Base-by-base conservation (phyloP, 2,888 invertebrate genomes). In the Antheraea assamensis region DNA sequence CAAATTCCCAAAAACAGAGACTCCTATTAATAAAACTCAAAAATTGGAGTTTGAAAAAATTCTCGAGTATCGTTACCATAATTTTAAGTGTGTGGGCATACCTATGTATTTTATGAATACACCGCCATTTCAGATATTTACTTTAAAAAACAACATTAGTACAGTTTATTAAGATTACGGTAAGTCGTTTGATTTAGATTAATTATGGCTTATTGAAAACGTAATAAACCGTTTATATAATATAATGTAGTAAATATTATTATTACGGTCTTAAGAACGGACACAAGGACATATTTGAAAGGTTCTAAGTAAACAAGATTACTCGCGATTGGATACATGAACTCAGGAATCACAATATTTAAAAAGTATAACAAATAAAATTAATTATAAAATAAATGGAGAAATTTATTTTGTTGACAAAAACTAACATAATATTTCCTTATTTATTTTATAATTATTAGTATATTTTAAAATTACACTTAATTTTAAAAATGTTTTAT, bases 271-370 rank as follows among this genome's bases (percentile, higher is more conserved):
- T 49, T 8, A 64, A 68, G 17, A 68, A 72, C 21, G 68, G 24
- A 66, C 15, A 13, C 49, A 72, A 72, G 72, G 72, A 49, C 49
- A 49, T n/a, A 15, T 8, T 72, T 7, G 2, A 72, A 30, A 72
- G 49, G 31, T 21, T 52, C 17, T 71, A 49, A n/a, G 24, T 58
- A n/a, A 71, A 71, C 35, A 35, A n/a, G 21, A 49, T 61, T 58
- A 71, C 24, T 71, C 19, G 21, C 58, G n/a, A 35, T 35, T 58
- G 58, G 21, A 21, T 55, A 17, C n/a, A 21, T 7, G 55, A 71
- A 58, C 17, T 35, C 5, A 55, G 52, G 8, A 3, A n/a, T 55
- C 19, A 55, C 2, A n/a, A 49, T 49, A 49, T 49, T 30, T 30
- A 52, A 31, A 52, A 71, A 24, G 31, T 10, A 70, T 49, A 31